These are phyloP conservation scores for Bergia puertoricense DNA, from an alignment of 92 coral and sea anemone species.

Conservation along the genomic window DNA sequence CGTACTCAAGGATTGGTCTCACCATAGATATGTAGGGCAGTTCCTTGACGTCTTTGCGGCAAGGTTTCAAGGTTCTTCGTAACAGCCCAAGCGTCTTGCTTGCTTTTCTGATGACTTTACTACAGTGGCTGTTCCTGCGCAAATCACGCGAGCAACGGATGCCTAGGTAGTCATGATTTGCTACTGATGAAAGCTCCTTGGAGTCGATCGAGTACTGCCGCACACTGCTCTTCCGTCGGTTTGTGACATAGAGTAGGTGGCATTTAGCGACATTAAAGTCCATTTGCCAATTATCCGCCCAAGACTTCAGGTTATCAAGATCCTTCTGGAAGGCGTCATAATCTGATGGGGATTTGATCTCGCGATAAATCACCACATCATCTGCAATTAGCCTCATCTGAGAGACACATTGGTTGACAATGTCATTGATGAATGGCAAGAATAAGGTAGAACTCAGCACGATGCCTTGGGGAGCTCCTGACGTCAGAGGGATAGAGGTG, in stretches of 20 bases:
- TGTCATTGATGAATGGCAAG: no score
- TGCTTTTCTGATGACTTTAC: background rate
- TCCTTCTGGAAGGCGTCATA: no score
- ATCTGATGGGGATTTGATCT: background rate
- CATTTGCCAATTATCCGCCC: no score
- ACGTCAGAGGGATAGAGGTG: no score
- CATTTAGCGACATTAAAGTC: background rate
- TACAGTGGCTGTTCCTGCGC: background rate
- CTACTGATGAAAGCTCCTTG: background rate
- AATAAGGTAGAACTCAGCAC: no score
- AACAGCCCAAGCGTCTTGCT: no score
- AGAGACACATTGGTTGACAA: no score
- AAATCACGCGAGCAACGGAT: background rate
- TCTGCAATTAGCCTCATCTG: no score
- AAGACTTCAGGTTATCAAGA: no score
- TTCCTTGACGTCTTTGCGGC: no score
- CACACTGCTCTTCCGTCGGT: constrained; percentile 9
- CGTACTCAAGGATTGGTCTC: background rate
- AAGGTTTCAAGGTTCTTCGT: no score
- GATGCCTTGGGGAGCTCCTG: no score
- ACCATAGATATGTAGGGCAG: background rate
- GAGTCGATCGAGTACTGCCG: constrained; percentile 1
- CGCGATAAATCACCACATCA: background rate
- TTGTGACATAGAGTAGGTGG: background rate
- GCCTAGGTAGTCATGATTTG: background rate